These are phyloP conservation scores for Brachionus paranguensis DNA, from an alignment of 1,140 invertebrate species.

Conservation along the genomic window DNA sequence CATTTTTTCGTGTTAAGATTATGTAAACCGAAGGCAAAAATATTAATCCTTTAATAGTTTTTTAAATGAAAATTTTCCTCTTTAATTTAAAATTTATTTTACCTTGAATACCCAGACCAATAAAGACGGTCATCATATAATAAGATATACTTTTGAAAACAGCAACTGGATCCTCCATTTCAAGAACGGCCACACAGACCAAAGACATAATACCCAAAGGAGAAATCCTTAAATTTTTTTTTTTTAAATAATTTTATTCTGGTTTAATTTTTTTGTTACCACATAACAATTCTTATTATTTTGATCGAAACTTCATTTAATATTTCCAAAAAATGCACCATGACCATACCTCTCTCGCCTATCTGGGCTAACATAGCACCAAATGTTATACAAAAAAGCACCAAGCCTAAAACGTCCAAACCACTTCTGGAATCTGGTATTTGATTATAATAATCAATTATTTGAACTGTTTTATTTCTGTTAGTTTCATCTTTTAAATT, in stretches of 20 bases:
- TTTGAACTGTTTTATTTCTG: background rate
- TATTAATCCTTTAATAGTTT: conserved; percentile 66
- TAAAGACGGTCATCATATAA: conserved; percentile 65
- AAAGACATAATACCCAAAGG: conserved; percentile 81
- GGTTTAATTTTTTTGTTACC: conserved; percentile 27
- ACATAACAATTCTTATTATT: conserved; percentile 44
- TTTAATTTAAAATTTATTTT: conserved; percentile 53
- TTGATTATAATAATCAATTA: conserved; percentile 5
- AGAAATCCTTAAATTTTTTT: conserved; percentile 60
- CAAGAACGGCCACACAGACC: conserved; percentile 75
- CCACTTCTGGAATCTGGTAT: conserved; percentile 24
- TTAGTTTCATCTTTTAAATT: background rate
- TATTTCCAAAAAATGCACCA: conserved; percentile 44
- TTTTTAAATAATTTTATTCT: conserved; percentile 55
- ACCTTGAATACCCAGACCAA: conserved; percentile 79
- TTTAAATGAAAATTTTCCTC: background rate
- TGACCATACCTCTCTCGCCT: conserved; percentile 43
- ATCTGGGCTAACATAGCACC: conserved; percentile 43
- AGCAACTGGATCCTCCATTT: conserved; percentile 70
- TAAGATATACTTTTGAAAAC: conserved; percentile 72
- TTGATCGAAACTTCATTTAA: conserved; percentile 44
- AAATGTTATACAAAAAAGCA: conserved; percentile 45
- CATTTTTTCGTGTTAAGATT: conserved; percentile 57
- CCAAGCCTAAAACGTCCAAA: conserved; percentile 45
- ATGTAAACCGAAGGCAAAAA: conserved; percentile 66